Conservation (phyloP, 1,140 invertebrate species). For the Pogonomyrmex californicus region DNA sequence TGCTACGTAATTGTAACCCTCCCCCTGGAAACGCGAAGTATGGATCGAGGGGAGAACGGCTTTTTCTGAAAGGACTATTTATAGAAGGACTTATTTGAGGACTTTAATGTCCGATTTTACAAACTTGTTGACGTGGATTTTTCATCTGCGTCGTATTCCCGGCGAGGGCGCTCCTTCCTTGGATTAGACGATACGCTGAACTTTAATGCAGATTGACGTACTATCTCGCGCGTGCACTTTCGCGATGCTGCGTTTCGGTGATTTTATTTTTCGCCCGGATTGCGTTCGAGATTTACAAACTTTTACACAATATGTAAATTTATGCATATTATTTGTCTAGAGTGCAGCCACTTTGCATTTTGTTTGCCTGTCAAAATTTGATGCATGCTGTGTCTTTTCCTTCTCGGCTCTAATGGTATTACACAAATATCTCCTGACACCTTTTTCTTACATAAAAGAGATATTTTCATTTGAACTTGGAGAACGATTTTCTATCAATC, state of each 20-base stretch:
- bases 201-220: constrained; percentile 54
- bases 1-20: background rate
- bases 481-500: constrained; percentile 45
- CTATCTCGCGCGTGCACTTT: constrained; percentile 45
- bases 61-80: background rate
- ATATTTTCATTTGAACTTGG: constrained; percentile 59
- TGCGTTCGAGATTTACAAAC: constrained; percentile 50
- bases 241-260: constrained; percentile 26
- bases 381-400: constrained; percentile 47
- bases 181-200: constrained; percentile 41
- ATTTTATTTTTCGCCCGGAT: constrained; percentile 58
- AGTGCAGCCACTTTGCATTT: constrained; percentile 58
- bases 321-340: constrained; percentile 63
- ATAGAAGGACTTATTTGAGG: background rate
- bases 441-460: constrained; percentile 43
- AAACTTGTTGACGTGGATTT: background rate
- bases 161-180: background rate
- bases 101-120: constrained; percentile 8
- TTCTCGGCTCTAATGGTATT: constrained; percentile 12
- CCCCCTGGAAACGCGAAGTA: background rate
- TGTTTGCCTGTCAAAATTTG: constrained; percentile 62
- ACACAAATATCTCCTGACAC: constrained; percentile 35
- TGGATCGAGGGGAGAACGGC: background rate
- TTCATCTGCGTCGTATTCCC: background rate
- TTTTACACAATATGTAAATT: constrained; percentile 52